Evolutionary conservation across 2,888 invertebrate genomes (phyloP), one percentile per base, ranked within the genome.

Genomic region (Noctuana brunneofusca): DNA sequence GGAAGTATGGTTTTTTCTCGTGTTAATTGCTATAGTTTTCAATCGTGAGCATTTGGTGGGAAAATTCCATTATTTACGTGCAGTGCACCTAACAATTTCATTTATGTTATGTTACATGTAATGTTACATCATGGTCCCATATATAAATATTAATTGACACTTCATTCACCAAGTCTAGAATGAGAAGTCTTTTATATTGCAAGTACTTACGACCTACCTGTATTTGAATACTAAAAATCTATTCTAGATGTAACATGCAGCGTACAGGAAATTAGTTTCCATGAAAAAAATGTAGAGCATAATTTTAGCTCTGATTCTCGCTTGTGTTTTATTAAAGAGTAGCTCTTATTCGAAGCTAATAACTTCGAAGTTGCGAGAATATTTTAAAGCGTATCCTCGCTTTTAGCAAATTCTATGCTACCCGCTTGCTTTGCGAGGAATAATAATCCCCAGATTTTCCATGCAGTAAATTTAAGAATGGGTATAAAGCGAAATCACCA

Each of bases 291-390:
- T 60, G 24, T 49, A 24, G 46, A 32, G 46, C 58, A 58, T 43
- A 48, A 58, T 43, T 58, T 41, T 52, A 46, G 59, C 35, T 60
- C 53, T 48, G 46, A 60, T 53, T 60, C 30, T 60, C 32, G 53
- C 60, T 43, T 38, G 54, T 60, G 22, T 48, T 48, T 54, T 54
- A 48, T 48, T 20, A 46, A 22, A 60, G 48, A 49, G 48, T 62
- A 55, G 60, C 54, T 62, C 54, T 60, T 54, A 54, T 46, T 60
- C 18, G 46, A 48, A 53, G 30, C 43, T 60, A 60, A 53, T 59
- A 52, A 53, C 59, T 35, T 59, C 38, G 12, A 24, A 43, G 52
- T 53, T 58, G n/a, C n/a, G n/a, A n/a, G n/a, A n/a, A 52, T 59
- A 52, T 52, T 59, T 59, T 59, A 59, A 52, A 59, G 53, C 43